Conservation (phyloP, 2,797 vertebrate species). For the Hafferia zeledoni region DNA sequence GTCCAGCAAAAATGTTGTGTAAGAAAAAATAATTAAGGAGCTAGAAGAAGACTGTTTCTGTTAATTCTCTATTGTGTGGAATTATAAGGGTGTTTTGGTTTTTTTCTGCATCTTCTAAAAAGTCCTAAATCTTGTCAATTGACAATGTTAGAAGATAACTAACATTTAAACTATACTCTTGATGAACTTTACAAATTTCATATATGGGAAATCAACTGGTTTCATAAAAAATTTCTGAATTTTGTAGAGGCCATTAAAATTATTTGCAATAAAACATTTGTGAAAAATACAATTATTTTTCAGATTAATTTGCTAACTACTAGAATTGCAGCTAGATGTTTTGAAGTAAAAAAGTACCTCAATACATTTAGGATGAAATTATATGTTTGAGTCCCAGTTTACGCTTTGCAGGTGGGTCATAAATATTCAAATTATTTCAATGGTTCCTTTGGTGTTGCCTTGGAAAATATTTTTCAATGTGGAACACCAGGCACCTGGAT, state of each 20-base stretch:
- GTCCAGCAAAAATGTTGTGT: too few species aligned
- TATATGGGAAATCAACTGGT: not conserved
- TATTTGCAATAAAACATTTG: not conserved
- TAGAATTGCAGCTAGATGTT: not conserved
- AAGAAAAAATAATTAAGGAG: not conserved
- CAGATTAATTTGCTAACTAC: not conserved
- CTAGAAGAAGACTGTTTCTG: not conserved
- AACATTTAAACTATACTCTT: not conserved
- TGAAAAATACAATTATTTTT: not conserved
- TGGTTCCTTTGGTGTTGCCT: not conserved
- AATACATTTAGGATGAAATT: not conserved
- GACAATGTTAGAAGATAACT: not conserved
- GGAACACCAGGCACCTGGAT: not conserved
- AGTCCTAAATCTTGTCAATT: not conserved
- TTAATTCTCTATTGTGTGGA: not conserved
- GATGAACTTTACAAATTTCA: not conserved
- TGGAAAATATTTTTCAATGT: not conserved
- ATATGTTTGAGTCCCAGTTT: not conserved
- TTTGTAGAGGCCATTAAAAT: not conserved
- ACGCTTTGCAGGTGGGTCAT: not conserved
- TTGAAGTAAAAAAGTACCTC: not conserved
- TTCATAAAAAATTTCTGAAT: not conserved
- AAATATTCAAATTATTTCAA: not conserved
- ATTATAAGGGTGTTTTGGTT: accelerated
- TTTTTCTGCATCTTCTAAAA: not conserved